Conservation (phyloP, 2,113 vertebrate genomes). For the Psilopsiagon aymara region DNA sequence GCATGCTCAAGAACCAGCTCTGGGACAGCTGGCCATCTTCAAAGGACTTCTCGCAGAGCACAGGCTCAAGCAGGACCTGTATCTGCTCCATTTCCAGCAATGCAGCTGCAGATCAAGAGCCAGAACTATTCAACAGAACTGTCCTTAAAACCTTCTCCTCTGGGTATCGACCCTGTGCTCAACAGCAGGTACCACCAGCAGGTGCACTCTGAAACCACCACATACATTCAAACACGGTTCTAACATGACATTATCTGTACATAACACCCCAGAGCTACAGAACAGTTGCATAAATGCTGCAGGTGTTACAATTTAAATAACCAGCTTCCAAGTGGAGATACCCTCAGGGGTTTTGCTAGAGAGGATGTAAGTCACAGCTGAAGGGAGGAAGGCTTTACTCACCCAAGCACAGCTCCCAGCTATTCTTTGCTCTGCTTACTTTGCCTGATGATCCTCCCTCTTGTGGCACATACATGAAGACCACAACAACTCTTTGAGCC, state of each 20-base stretch:
- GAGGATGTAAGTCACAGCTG: background rate
- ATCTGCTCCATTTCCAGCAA: background rate
- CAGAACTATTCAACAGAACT: background rate
- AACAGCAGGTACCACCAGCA: background rate
- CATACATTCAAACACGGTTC: accelerated
- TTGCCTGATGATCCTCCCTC: background rate
- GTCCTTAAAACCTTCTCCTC: background rate
- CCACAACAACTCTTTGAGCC: background rate
- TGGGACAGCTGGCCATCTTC: background rate
- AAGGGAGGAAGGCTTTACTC: background rate
- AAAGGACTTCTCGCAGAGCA: background rate
- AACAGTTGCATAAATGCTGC: accelerated
- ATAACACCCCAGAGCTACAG: background rate
- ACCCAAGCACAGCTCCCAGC: background rate
- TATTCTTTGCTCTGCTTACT: background rate
- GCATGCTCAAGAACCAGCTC: background rate
- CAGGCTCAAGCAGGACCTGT: background rate
- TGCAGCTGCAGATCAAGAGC: background rate
- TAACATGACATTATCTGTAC: accelerated
- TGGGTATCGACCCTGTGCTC: accelerated
- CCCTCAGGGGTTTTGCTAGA: background rate
- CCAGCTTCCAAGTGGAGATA: background rate
- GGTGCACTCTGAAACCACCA: background rate
- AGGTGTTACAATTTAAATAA: accelerated
- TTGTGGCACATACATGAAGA: accelerated